A percentile compares a stretch with the other conserved stretches of the same genome.
Evolutionary conservation across 1,140 invertebrate genomes (phyloP).

Genomic region (Heliconius nattereri): DNA sequence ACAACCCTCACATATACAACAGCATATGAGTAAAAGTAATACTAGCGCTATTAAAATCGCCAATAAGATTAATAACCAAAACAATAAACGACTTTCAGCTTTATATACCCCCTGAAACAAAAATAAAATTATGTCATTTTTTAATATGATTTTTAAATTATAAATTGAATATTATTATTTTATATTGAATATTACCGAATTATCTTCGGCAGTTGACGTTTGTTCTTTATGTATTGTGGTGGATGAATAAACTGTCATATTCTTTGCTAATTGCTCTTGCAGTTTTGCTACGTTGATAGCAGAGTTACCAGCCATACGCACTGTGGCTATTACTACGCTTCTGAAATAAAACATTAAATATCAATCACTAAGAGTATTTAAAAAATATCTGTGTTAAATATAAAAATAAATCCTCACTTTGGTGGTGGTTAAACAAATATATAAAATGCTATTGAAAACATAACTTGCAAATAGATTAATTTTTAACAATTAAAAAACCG

Average conservation of each 20-base stretch:
- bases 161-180: neutral
- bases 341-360: slow-evolving; percentile 69
- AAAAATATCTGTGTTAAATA: neutral
- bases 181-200: slow-evolving; percentile 54
- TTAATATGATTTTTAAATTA: too few relatives aligned
- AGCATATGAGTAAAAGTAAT: slow-evolving; percentile 87
- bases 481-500: too few relatives aligned
- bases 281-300: slow-evolving; percentile 86
- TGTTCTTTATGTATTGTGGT: slow-evolving; percentile 49
- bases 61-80: slow-evolving; percentile 89
- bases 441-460: too few relatives aligned
- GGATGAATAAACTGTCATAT: slow-evolving; percentile 74
- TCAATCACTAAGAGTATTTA: slow-evolving; percentile 10
- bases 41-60: slow-evolving; percentile 87
- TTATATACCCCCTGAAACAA: slow-evolving; percentile 84
- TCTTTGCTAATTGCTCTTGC: slow-evolving; percentile 82
- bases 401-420: neutral
- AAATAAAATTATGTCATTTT: slow-evolving; percentile 9
- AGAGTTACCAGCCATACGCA: slow-evolving; percentile 85
- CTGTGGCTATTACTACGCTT: slow-evolving; percentile 88
- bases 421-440: too few relatives aligned
- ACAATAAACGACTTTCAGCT: slow-evolving; percentile 86
- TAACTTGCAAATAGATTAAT: too few relatives aligned
- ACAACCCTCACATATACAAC: slow-evolving; percentile 91
- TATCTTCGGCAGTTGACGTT: slow-evolving; percentile 55